Evolutionary conservation across 1,140 invertebrate genomes (phyloP).

Genomic region (Harpegnathos saltator): DNA sequence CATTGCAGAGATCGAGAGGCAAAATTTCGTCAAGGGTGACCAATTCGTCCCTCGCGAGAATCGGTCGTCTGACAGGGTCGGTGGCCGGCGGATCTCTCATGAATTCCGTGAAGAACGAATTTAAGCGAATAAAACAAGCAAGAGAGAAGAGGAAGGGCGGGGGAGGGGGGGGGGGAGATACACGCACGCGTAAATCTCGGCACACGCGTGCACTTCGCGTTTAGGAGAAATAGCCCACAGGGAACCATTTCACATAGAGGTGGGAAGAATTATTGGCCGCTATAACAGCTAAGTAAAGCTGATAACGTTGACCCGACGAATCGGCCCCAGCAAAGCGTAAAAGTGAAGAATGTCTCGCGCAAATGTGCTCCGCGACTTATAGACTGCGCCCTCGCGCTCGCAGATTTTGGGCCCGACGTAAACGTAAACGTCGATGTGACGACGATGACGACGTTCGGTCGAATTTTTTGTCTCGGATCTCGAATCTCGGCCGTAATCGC

Average conservation of each 20-base stretch:
- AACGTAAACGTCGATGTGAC: background rate
- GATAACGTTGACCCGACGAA: constrained; percentile 13
- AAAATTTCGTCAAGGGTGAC: background rate
- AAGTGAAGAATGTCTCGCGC: constrained; percentile 16
- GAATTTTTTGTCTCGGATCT: background rate
- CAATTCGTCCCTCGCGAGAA: background rate
- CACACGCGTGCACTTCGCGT: background rate
- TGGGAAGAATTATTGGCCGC: constrained; percentile 33
- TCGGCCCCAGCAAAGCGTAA: constrained; percentile 21
- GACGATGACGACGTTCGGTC: background rate
- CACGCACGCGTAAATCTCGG: background rate
- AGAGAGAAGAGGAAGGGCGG: background rate
- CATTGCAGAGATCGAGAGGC: background rate
- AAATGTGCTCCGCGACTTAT: constrained; percentile 28
- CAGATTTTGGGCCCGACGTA: background rate
- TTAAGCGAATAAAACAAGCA: background rate
- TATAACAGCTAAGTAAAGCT: constrained; percentile 36
- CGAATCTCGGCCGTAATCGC: too few relatives aligned
- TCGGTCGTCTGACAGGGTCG: background rate
- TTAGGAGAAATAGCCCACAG: constrained; percentile 13
- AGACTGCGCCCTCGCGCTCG: background rate
- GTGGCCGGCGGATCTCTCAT: background rate
- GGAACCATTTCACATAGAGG: background rate
- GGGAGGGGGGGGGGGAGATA: too few relatives aligned
- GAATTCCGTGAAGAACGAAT: background rate